Conservation (phyloP, 1,140 invertebrate genomes). For the Hyposmocoma kahamanoa region DNA sequence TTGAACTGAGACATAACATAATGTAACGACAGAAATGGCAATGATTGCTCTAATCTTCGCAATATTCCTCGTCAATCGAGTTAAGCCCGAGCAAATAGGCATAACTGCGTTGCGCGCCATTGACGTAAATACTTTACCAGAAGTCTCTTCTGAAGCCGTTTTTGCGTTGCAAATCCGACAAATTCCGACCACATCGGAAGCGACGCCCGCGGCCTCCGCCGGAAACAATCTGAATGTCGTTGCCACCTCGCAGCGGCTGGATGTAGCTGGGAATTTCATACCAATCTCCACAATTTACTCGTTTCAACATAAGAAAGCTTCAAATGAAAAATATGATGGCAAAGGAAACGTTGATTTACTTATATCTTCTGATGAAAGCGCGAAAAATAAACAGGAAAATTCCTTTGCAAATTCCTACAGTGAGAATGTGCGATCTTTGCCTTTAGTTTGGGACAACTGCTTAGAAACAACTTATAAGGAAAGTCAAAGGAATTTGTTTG, state of each 20-base stretch:
- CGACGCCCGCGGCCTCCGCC: constrained; percentile 38
- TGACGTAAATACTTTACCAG: constrained; percentile 40
- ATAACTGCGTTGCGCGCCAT: constrained; percentile 18
- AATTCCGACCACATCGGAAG: constrained; percentile 46
- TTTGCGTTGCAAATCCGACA: constrained; percentile 52
- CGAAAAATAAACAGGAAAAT: constrained; percentile 14
- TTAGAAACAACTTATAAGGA: constrained; percentile 40
- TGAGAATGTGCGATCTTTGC: constrained; percentile 22
- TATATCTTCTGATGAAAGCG: constrained; percentile 28
- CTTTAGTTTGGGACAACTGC: constrained; percentile 56
- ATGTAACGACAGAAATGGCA: constrained; percentile 26
- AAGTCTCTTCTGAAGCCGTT: constrained; percentile 27
- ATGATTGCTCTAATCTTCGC: constrained; percentile 30
- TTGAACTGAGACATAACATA: too few relatives aligned
- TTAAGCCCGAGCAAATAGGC: constrained; percentile 31
- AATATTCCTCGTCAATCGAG: constrained; percentile 40
- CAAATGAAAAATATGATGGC: constrained; percentile 34
- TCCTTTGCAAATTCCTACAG: constrained; percentile 9
- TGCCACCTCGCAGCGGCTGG: constrained; percentile 26
- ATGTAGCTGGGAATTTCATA: constrained; percentile 49
- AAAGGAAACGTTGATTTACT: constrained; percentile 34
- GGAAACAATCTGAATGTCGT: constrained; percentile 61
- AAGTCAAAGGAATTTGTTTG: constrained; percentile 18
- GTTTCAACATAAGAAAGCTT: constrained; percentile 34
- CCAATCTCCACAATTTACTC: constrained; percentile 55